A percentile compares a stretch with the other conserved stretches of the same genome.
These are phyloP conservation scores for Gymnogyps californianus DNA, from an alignment of 2,113 vertebrate species.

Conservation along the genomic window DNA sequence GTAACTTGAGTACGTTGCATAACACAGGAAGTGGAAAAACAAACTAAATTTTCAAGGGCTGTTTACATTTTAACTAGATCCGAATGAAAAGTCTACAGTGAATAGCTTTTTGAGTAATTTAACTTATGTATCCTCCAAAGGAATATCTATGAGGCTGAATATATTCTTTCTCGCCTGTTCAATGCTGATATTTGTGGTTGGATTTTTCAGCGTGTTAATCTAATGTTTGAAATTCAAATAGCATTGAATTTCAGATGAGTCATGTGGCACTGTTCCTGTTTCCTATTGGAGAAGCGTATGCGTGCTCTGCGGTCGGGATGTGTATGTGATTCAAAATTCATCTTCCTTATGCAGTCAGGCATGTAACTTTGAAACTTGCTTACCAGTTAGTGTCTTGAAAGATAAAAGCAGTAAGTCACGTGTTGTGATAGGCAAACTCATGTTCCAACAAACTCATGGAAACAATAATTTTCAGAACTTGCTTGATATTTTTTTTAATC, in stretches of 20 bases:
- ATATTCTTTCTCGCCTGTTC: neutral
- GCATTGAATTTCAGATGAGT: neutral
- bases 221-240: neutral
- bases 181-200: neutral
- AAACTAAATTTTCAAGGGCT: constrained; percentile 37
- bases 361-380: neutral
- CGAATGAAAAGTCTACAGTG: neutral
- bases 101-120: neutral
- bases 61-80: constrained; percentile 4
- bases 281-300: neutral
- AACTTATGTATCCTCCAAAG: neutral
- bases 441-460: neutral
- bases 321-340: neutral
- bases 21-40: constrained; percentile 48
- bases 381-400: neutral
- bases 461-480: neutral
- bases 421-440: neutral
- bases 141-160: neutral
- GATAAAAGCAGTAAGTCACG: neutral
- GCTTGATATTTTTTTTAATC: neutral
- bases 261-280: neutral
- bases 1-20: constrained; percentile 2
- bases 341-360: neutral
- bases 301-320: neutral
- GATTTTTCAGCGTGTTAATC: neutral